Evolutionary conservation across 2,797 vertebrate genomes (phyloP).

Genomic region (Eremophila alpestris): DNA sequence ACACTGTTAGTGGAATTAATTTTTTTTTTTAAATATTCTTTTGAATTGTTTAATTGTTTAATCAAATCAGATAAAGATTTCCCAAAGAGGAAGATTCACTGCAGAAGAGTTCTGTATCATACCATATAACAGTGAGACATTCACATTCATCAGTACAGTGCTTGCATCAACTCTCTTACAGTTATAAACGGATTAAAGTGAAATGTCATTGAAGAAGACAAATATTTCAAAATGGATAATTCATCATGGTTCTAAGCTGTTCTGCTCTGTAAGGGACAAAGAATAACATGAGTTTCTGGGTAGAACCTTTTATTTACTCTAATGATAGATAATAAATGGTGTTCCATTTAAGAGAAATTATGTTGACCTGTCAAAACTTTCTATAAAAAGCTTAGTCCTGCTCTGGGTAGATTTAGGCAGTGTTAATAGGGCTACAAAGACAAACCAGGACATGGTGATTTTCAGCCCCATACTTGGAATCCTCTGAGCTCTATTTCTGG

Average conservation of each 20-base stretch:
- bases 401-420: background rate
- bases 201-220: background rate
- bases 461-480: background rate
- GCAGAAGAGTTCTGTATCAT: background rate
- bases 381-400: background rate
- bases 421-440: background rate
- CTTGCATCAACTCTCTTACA: background rate
- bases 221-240: background rate
- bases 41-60: background rate
- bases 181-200: background rate
- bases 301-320: background rate
- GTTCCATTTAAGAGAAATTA: background rate
- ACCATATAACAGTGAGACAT: background rate
- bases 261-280: background rate
- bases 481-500: background rate
- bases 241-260: background rate
- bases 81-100: background rate
- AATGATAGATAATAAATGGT: background rate
- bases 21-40: background rate
- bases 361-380: background rate
- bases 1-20: background rate
- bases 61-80: background rate
- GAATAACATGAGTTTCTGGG: background rate
- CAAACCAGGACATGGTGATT: background rate
- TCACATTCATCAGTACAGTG: background rate